phyloP scores from a whole-genome alignment of 1,140 invertebrate genomes.

The Acromyrmex echinatior region DNA sequence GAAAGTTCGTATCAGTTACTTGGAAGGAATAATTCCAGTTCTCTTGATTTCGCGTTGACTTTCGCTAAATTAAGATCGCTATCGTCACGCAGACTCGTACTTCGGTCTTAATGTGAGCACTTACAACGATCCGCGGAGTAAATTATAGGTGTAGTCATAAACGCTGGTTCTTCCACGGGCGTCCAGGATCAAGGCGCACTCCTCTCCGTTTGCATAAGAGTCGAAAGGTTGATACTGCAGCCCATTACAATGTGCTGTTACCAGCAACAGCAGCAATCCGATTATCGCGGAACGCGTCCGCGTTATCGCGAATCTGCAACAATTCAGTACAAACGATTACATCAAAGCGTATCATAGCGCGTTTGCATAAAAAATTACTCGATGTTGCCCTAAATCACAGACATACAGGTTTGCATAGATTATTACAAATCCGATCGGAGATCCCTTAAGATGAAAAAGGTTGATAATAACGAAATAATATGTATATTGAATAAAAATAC shows the following conservation, averaged over 20 bases:
- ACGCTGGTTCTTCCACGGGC: conserved; percentile 91
- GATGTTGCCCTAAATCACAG: conserved; percentile 14
- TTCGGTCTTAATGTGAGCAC: conserved; percentile 78
- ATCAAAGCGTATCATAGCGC: neutral
- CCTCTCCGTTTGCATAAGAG: conserved; percentile 86
- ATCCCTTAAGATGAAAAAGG: neutral
- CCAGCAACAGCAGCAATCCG: conserved; percentile 66
- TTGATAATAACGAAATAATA: neutral
- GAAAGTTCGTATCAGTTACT: conserved; percentile 17
- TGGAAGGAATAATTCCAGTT: neutral
- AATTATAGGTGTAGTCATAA: conserved; percentile 94
- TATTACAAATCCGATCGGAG: neutral
- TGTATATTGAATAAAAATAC: neutral
- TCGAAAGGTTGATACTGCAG: conserved; percentile 83
- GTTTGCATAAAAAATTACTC: neutral
- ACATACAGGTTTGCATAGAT: neutral
- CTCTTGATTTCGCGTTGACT: neutral
- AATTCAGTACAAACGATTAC: conserved; percentile 55
- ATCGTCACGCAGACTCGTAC: conserved; percentile 22
- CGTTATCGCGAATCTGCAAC: conserved; percentile 73
- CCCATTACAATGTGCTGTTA: conserved; percentile 64
- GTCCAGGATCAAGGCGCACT: conserved; percentile 92
- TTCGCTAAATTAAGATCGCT: conserved; percentile 54
- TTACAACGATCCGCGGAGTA: conserved; percentile 91
- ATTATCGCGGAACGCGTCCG: conserved; percentile 72